phyloP scores from a whole-genome alignment of 2,888 invertebrate genomes.

The Pimpla rufipes region DNA sequence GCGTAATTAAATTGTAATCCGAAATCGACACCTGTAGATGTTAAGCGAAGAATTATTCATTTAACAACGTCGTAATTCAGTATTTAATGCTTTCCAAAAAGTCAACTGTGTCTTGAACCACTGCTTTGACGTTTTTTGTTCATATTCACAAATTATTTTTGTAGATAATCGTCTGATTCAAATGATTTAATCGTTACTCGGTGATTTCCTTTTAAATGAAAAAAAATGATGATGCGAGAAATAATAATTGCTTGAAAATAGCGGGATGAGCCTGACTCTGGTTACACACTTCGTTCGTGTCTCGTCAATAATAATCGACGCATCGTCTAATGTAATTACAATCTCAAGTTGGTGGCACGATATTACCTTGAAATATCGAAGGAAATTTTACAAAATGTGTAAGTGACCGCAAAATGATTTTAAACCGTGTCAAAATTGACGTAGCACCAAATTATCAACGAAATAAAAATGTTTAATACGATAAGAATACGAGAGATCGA shows the following conservation, averaged over 20 bases:
- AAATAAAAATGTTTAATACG: background rate
- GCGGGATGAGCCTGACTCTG: background rate
- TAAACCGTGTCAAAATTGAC: constrained; percentile 1
- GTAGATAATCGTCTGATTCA: background rate
- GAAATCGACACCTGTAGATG: background rate
- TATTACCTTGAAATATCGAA: constrained; percentile 8
- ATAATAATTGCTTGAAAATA: background rate
- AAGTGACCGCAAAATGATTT: background rate
- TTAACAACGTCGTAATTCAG: too few relatives aligned
- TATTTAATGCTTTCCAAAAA: background rate
- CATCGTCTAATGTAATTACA: constrained; percentile 24
- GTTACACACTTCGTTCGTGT: background rate
- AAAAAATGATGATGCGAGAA: background rate
- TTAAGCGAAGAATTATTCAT: too few relatives aligned
- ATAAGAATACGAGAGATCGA: background rate
- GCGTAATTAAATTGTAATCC: too few relatives aligned
- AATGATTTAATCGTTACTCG: background rate
- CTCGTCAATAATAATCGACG: background rate
- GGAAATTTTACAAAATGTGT: background rate
- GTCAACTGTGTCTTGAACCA: too few relatives aligned
- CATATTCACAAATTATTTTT: background rate
- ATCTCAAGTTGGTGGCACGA: constrained; percentile 14
- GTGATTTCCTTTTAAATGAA: background rate
- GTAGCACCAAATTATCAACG: background rate
- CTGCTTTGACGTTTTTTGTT: background rate